Conservation (phyloP, 2,113 vertebrate genomes). For the Pygoscelis adeliae region DNA sequence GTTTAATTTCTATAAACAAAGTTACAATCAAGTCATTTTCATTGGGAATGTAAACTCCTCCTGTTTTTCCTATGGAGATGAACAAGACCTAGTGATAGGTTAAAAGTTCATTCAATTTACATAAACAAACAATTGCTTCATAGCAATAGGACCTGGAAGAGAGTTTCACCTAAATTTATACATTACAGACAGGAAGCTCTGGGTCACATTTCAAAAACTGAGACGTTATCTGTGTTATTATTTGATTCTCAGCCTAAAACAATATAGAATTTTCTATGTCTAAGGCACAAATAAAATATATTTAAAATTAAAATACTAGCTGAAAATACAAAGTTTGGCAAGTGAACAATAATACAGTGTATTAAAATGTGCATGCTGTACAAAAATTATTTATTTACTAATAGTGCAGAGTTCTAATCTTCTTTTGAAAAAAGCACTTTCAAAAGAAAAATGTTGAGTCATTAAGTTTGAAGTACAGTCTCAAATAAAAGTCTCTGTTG, state of each 20-base stretch:
- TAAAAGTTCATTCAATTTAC: not conserved
- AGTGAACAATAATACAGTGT: not conserved
- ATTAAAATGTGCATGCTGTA: not conserved
- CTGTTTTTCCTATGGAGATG: not conserved
- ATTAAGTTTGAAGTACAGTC: not conserved
- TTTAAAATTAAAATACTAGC: not conserved
- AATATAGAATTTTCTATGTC: not conserved
- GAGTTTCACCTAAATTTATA: not conserved
- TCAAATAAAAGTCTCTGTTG: not conserved
- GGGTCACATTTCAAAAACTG: not conserved
- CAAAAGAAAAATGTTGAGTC: not conserved
- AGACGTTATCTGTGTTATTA: not conserved
- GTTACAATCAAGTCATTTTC: not conserved
- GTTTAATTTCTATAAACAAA: not conserved
- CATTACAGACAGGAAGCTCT: not conserved
- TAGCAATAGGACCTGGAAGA: not conserved
- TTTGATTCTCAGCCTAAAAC: not conserved
- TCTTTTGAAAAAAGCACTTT: not conserved
- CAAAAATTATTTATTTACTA: not conserved
- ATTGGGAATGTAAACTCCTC: not conserved
- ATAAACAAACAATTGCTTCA: not conserved
- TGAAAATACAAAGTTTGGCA: not conserved
- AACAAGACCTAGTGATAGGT: not conserved
- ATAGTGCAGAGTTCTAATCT: not conserved
- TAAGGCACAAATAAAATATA: not conserved